phyloP scores from a whole-genome alignment of 2,888 invertebrate genomes.

The Caenorhabditis sp. region DNA sequence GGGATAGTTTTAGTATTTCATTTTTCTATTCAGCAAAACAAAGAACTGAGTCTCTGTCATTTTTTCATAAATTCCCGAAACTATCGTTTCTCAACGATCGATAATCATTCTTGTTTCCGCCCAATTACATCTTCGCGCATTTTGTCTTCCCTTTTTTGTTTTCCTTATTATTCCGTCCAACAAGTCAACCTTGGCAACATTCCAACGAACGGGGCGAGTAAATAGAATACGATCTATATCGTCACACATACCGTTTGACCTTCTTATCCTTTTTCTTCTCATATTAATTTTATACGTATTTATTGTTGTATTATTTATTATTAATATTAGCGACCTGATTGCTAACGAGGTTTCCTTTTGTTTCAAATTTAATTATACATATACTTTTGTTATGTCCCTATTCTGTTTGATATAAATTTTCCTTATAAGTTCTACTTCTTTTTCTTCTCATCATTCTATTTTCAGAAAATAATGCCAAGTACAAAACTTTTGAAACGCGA shows the following conservation, averaged over 20 bases:
- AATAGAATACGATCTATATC: too few relatives aligned
- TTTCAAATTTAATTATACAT: too few relatives aligned
- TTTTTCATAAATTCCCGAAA: slow-evolving; percentile 7
- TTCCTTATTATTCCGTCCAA: not conserved
- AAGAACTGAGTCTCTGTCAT: not conserved
- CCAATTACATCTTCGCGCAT: slow-evolving; percentile 10
- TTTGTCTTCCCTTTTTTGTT: not conserved
- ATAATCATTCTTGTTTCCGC: slow-evolving; percentile 10
- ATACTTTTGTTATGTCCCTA: not conserved
- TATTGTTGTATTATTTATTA: too few relatives aligned
- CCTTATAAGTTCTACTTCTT: not conserved
- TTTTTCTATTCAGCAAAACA: too few relatives aligned
- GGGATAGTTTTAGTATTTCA: too few relatives aligned
- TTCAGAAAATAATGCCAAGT: slow-evolving; percentile 43
- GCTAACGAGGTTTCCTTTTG: too few relatives aligned
- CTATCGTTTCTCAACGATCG: slow-evolving; percentile 5
- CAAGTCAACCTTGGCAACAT: slow-evolving; percentile 24
- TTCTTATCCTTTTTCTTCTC: slow-evolving; percentile 5
- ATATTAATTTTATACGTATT: not conserved
- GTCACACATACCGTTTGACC: not conserved
- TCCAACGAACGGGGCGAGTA: slow-evolving; percentile 15
- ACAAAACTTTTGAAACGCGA: slow-evolving; percentile 59
- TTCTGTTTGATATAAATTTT: slow-evolving; percentile 2
- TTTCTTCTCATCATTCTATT: not conserved
- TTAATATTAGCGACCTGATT: too few relatives aligned